Evolutionary conservation across 2,888 invertebrate species (phyloP).

Genomic region (Patella ulyssiponensis): DNA sequence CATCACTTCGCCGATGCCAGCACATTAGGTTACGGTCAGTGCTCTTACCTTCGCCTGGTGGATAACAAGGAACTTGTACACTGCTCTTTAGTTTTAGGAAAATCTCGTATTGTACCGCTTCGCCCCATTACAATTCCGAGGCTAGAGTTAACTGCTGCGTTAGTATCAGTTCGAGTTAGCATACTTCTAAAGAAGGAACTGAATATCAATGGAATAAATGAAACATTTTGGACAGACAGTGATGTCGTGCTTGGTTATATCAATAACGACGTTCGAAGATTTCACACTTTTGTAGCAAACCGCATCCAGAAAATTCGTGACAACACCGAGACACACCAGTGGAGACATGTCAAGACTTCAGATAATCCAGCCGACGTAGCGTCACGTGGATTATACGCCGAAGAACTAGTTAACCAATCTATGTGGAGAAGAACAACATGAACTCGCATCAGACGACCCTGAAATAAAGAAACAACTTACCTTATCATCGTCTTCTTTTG

Average conservation of each 20-base stretch:
- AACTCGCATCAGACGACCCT: neutral
- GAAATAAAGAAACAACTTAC: too few species aligned
- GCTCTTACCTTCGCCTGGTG: neutral
- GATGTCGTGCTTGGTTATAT: conserved; percentile 46
- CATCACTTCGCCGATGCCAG: conserved; percentile 7
- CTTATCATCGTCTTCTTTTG: neutral
- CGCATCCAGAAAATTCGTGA: conserved; percentile 44
- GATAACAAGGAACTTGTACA: neutral
- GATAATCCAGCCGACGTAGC: conserved; percentile 48
- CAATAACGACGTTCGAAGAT: conserved; percentile 40
- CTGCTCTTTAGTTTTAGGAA: conserved; percentile 5
- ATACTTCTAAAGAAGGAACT: conserved; percentile 35
- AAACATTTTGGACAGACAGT: conserved; percentile 45
- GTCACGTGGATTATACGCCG: conserved; percentile 34
- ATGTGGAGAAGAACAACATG: neutral
- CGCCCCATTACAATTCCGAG: conserved; percentile 35
- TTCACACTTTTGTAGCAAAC: conserved; percentile 50
- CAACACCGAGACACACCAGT: conserved; percentile 33
- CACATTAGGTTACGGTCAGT: conserved; percentile 5
- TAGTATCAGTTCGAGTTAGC: conserved; percentile 39
- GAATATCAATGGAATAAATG: conserved; percentile 4
- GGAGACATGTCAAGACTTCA: conserved; percentile 38
- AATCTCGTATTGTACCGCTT: neutral
- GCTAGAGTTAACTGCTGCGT: conserved; percentile 40
- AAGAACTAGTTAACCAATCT: neutral